Base-by-base conservation (phyloP, 2,113 vertebrate species). In the Colistium nudipinnis region DNA sequence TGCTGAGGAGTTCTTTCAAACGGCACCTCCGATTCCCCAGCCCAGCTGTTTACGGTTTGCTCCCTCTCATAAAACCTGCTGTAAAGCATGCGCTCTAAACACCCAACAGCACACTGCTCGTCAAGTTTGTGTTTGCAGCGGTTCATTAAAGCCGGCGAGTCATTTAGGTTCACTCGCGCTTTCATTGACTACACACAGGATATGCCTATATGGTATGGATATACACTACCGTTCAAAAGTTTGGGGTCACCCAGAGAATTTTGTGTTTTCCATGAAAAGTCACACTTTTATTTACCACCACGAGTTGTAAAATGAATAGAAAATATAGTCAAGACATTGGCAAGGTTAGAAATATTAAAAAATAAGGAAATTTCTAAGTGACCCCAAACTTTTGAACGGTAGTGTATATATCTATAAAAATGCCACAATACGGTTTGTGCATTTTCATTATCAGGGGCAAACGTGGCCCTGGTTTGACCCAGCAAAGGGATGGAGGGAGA, bases 401-500 rank as follows among this genome's bases (percentile, higher is more conserved):
- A n/a, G n/a, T n/a, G n/a, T n/a, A n/a, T n/a, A n/a, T 45, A 22
- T n/a, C 19, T 8, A 43, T 16, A 39, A 7, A 33, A 45, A 47
- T 28, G 39, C 31, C 4, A 19, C 22, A 22, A 24, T 16, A 19
- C 45, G 28, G 30, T 24, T 6, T 62, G 43, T 16, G 38, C n/a
- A n/a, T 33, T 31, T 57, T 63, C 13, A 51, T 51, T 10, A 63
- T 16, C 25, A 65, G 17, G 51, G 33, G 20, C 4, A 35, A 48
- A 59, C 30, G 33, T 59, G 57, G 44, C 59, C 56, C 54, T 11
- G 28, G 54, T 66, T 70, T 57, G n/a, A n/a, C 28, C 48, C 19
- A 0, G n/a, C 17, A 59, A 71, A 78, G 68, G 45, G 66, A 76
- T 62, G 82, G 65, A 75, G 78, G 22, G 82, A 62, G 49, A 78